These are phyloP conservation scores for Micropterix aruncella DNA, from an alignment of 2,888 invertebrate species.

Conservation along the genomic window DNA sequence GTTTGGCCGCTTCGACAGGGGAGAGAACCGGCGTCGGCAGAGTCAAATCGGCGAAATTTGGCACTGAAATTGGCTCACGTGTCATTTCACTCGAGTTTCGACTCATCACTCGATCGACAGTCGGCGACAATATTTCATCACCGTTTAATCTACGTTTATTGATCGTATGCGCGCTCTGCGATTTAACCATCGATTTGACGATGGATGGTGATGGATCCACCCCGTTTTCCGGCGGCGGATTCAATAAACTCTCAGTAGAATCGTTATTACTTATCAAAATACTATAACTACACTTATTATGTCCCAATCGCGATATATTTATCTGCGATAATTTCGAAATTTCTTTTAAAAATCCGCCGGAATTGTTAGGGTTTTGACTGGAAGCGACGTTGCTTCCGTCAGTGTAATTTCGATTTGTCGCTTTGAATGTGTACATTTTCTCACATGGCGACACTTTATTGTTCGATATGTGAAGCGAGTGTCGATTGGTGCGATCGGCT, in stretches of 20 bases:
- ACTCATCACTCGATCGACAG: slow-evolving; percentile 21
- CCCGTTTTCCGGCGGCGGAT: slow-evolving; percentile 17
- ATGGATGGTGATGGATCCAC: slow-evolving; percentile 18
- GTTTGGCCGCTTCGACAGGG: slow-evolving; percentile 50
- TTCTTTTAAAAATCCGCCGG: slow-evolving; percentile 41
- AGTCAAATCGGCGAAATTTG: slow-evolving; percentile 53
- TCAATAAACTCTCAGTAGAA: slow-evolving; percentile 48
- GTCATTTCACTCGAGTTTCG: slow-evolving; percentile 38
- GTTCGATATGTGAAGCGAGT: slow-evolving; percentile 24
- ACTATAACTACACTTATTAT: slow-evolving; percentile 54
- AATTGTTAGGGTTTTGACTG: slow-evolving; percentile 8
- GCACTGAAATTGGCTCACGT: slow-evolving; percentile 58
- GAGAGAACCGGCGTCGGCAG: slow-evolving; percentile 50
- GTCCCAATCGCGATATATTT: slow-evolving; percentile 48
- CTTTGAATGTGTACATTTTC: slow-evolving; percentile 28
- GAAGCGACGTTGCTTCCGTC: slow-evolving; percentile 19
- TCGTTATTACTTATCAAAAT: slow-evolving; percentile 49
- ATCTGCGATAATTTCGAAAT: slow-evolving; percentile 59
- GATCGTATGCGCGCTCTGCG: slow-evolving; percentile 41
- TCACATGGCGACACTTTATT: slow-evolving; percentile 28
- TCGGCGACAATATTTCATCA: slow-evolving; percentile 19
- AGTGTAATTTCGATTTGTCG: slow-evolving; percentile 25
- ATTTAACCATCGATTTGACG: slow-evolving; percentile 29
- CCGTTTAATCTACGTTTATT: slow-evolving; percentile 23
- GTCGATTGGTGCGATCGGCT: slow-evolving; percentile 18